Base-by-base conservation (phyloP, 1,140 invertebrate genomes). In the Scylla paramamosain region DNA sequence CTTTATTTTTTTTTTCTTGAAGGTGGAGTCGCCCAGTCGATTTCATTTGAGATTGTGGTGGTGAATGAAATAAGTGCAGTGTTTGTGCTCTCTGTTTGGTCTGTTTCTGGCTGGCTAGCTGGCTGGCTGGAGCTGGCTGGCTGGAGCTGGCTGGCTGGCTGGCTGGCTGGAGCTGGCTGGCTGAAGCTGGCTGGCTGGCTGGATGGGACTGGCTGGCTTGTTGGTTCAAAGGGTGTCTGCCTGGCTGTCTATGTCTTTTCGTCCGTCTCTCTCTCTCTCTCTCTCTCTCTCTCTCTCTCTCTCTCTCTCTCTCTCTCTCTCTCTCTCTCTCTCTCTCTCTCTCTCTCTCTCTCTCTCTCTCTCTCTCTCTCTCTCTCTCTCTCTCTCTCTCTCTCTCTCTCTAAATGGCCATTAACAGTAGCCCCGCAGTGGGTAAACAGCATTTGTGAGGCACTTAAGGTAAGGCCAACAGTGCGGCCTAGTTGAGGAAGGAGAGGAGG, bases 391-490 rank as follows among this genome's bases (percentile, higher is more conserved):
- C 90, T 52, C 45, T 91, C 90, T 91, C 86, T 88, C 32, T 32
- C 32, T 31, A 88, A n/a, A 91, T 29, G 77, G 12, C 52, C 45
- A 92, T 92, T 29, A 32, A 91, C 32, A 52, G 89, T 91, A 91
- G 89, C 89, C 32, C 45, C 89, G 10, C 89, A 46, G 89, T 46
- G 89, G 45, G 89, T 91, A 91, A 91, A 91, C 89, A 91, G 45
- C 46, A 91, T 91, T 45, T 52, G 89, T 91, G 89, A 46, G 45
- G 89, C 89, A 91, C 89, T 91, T 91, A 91, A 91, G 89, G 89
- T 4, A 91, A 10, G 52, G 25, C 45, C 31, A 45, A 91, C 89
- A 91, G 89, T 20, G 89, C 45, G 28, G 45, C 46, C 25, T 91
- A 48, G 89, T 39, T 77, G 25, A 88, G 86, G 86, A 46, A 32